Conservation (phyloP, 2,888 invertebrate species). For the Fragum fragum region DNA sequence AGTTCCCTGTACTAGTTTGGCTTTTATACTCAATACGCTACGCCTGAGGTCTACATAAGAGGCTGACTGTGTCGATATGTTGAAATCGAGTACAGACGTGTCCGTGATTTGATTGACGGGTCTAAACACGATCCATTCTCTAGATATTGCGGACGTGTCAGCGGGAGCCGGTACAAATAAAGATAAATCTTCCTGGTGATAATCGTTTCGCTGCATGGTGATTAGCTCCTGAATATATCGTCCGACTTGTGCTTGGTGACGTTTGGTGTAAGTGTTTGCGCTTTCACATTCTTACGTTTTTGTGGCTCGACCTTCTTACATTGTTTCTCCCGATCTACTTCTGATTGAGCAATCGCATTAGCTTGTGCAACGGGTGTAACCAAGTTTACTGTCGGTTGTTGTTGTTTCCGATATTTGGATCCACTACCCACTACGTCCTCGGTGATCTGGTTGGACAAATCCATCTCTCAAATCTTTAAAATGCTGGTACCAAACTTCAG, state of each 20-base stretch:
- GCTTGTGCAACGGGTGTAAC: slow-evolving; percentile 49
- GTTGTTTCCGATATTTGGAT: not conserved
- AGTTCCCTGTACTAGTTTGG: slow-evolving; percentile 23
- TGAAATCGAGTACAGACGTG: slow-evolving; percentile 43
- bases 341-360: slow-evolving; percentile 40
- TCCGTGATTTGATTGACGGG: slow-evolving; percentile 43
- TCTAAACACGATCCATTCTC: slow-evolving; percentile 50
- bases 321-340: slow-evolving; percentile 30
- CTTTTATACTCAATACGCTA: slow-evolving; percentile 40
- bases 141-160: slow-evolving; percentile 28
- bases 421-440: slow-evolving; percentile 38
- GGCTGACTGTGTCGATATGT: slow-evolving; percentile 42
- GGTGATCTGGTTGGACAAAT: slow-evolving; percentile 18
- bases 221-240: not conserved
- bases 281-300: slow-evolving; percentile 20
- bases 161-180: slow-evolving; percentile 33
- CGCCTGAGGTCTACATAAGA: slow-evolving; percentile 55
- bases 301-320: slow-evolving; percentile 14
- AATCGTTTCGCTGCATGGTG: slow-evolving; percentile 2
- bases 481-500: slow-evolving; percentile 35
- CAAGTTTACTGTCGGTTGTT: slow-evolving; percentile 17
- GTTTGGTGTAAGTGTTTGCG: not conserved
- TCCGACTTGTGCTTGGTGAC: not conserved
- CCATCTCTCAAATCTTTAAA: slow-evolving; percentile 34
- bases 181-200: slow-evolving; percentile 35